phyloP scores from a whole-genome alignment of 1,140 invertebrate genomes.

The Caerostris extrusa region DNA sequence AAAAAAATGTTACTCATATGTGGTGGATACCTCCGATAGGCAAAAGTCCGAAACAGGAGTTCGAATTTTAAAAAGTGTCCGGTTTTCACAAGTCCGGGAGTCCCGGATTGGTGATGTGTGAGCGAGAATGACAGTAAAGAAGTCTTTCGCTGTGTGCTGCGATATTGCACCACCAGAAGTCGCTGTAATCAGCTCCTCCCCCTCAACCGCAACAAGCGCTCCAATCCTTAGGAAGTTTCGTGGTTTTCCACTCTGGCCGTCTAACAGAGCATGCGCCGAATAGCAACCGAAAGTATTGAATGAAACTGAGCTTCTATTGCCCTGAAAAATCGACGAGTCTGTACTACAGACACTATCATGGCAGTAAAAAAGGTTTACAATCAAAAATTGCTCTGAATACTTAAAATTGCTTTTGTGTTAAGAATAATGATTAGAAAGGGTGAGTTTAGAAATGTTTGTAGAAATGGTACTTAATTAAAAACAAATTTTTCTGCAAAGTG shows the following conservation, averaged over 20 bases:
- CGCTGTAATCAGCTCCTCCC: neutral
- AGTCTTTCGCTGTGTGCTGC: neutral
- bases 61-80: neutral
- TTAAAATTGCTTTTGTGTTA: too few relatives aligned
- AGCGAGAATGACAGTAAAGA: constrained; percentile 50
- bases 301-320: neutral
- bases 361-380: too few relatives aligned
- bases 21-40: neutral
- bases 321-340: neutral
- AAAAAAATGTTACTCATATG: too few relatives aligned
- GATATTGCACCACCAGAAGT: neutral
- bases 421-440: too few relatives aligned
- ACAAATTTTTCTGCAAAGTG: too few relatives aligned
- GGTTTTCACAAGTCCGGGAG: constrained; percentile 8
- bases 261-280: neutral
- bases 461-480: too few relatives aligned
- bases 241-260: neutral
- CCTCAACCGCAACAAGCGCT: constrained; percentile 4
- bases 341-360: too few relatives aligned
- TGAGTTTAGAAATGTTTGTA: too few relatives aligned
- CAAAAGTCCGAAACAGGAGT: too few relatives aligned
- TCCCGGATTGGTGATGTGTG: neutral
- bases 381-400: too few relatives aligned
- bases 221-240: constrained; percentile 23
- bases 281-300: neutral